Evolutionary conservation across 2,888 invertebrate species (phyloP).

Genomic region (Dusona sp.): DNA sequence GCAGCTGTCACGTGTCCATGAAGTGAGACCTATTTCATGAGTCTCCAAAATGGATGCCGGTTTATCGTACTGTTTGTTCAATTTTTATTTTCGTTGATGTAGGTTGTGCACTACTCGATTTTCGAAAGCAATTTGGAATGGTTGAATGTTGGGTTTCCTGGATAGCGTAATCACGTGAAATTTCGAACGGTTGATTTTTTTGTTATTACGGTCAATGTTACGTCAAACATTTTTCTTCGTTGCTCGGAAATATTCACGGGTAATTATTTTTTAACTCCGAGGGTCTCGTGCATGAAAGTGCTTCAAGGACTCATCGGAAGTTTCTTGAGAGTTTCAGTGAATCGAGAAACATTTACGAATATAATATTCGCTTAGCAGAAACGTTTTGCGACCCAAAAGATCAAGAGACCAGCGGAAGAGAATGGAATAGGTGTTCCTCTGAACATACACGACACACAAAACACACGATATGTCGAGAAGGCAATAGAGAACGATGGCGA

Average conservation of each 20-base stretch:
- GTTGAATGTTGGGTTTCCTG: not conserved
- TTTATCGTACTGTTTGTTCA: conserved; percentile 31
- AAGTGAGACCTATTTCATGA: conserved; percentile 10
- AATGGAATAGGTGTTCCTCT: conserved; percentile 4
- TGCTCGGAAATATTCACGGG: not conserved
- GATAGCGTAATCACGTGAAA: not conserved
- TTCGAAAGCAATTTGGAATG: conserved; percentile 27
- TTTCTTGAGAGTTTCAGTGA: conserved; percentile 58
- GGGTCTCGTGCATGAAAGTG: conserved; percentile 49
- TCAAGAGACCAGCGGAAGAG: conserved; percentile 10
- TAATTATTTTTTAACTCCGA: conserved; percentile 12
- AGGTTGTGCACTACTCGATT: not conserved
- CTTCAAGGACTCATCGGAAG: conserved; percentile 40
- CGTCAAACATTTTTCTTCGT: conserved; percentile 1
- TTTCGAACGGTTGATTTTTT: conserved; percentile 3
- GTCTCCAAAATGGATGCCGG: not conserved
- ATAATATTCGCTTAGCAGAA: conserved; percentile 56
- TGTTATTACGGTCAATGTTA: not conserved
- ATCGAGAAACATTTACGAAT: conserved; percentile 24
- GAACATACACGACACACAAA: conserved; percentile 30
- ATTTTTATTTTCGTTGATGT: conserved; percentile 22
- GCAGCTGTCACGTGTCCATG: conserved; percentile 64
- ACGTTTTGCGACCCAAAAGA: conserved; percentile 53
- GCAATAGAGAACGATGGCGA: conserved; percentile 51
- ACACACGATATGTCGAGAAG: conserved; percentile 50